Percentiles rank a stretch among this genome's conserved stretches.
Evolutionary conservation across 2,797 vertebrate genomes (phyloP).

Genomic region (Pterois miles): DNA sequence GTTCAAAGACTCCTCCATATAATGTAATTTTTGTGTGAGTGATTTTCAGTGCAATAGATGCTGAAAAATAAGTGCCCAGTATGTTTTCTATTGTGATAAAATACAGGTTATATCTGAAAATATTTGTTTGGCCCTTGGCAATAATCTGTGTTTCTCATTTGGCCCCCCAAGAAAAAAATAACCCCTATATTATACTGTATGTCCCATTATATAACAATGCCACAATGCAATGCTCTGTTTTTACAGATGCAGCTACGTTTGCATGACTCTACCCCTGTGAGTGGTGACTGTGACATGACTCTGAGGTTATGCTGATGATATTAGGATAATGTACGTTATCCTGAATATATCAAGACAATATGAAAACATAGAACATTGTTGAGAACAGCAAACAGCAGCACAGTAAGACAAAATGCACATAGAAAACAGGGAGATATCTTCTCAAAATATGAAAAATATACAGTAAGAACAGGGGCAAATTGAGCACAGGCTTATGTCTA

Average conservation of each 20-base stretch:
- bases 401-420: neutral
- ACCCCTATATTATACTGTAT: no score
- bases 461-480: neutral
- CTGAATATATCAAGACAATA: neutral
- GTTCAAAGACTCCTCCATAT: no score
- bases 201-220: neutral
- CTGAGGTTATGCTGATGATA: neutral
- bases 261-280: neutral
- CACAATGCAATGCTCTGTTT: neutral
- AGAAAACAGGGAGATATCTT: neutral
- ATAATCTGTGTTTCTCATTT: no score
- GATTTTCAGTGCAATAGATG: no score
- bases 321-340: neutral
- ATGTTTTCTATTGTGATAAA: no score
- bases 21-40: no score
- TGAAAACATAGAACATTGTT: neutral
- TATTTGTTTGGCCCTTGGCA: no score
- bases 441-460: neutral
- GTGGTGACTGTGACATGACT: neutral
- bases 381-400: neutral
- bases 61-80: no score
- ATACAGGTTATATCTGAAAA: no score
- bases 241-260: neutral
- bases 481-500: neutral
- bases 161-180: no score